These are phyloP conservation scores for Notothenia coriiceps DNA, from an alignment of 2,113 vertebrate species.

Conservation along the genomic window DNA sequence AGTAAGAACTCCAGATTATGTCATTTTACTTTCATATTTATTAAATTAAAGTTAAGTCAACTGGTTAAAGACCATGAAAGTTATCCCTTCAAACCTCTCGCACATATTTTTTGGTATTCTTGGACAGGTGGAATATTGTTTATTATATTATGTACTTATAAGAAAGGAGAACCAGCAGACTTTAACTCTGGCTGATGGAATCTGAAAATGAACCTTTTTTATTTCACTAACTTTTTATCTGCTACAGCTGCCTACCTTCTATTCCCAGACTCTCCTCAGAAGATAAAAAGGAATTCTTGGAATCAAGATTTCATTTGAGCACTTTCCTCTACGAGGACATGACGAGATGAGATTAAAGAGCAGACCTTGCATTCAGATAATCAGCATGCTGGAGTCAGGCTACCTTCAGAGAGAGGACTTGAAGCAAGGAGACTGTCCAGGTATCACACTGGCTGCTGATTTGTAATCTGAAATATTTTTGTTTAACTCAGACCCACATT, in stretches of 20 bases:
- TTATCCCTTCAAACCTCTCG: not conserved
- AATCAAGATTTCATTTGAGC: conserved; percentile 50
- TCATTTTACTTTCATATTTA: no score
- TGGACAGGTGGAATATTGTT: not conserved
- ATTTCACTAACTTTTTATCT: conserved; percentile 22
- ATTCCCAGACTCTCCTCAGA: conserved; percentile 35
- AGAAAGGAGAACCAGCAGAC: conserved; percentile 1
- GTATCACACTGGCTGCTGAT: not conserved
- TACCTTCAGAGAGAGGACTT: conserved; percentile 30
- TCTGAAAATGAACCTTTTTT: conserved; percentile 1
- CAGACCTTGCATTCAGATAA: conserved; percentile 48
- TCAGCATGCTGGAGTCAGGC: conserved; percentile 27
- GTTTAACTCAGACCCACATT: not conserved
- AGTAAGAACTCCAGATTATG: no score
- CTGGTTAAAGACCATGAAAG: not conserved
- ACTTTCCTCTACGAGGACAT: conserved; percentile 36
- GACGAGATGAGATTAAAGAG: conserved; percentile 66
- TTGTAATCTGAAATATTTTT: not conserved
- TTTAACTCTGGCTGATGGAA: not conserved
- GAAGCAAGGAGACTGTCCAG: conserved; percentile 32
- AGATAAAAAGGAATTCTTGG: conserved; percentile 68
- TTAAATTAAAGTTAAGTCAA: no score
- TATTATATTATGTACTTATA: not conserved
- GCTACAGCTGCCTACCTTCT: conserved; percentile 10
- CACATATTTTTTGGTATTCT: not conserved